Evolutionary conservation across 2,113 vertebrate genomes (phyloP).

Genomic region (Macquaria ambigua): DNA sequence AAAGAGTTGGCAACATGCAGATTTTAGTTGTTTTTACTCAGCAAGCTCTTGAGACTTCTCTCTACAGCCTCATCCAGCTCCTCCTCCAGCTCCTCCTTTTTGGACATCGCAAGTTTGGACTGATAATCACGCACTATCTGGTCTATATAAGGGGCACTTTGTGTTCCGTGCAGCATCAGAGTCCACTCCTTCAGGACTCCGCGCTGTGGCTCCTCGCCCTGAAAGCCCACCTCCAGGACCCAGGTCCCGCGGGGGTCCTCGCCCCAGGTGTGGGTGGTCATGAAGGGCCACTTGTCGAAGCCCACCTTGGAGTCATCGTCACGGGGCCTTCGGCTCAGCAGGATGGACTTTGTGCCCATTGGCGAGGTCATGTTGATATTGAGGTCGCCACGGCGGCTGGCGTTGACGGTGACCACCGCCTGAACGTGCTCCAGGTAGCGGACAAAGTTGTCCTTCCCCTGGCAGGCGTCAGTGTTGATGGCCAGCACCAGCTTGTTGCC

Average conservation of each 20-base stretch:
- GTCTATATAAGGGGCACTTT: slow-evolving; percentile 98
- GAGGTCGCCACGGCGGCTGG: slow-evolving; percentile 93
- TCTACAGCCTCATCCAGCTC: slow-evolving; percentile 98
- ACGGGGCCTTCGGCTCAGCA: slow-evolving; percentile 94
- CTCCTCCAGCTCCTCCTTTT: slow-evolving; percentile 98
- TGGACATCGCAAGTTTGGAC: slow-evolving; percentile 99
- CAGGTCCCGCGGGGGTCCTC: slow-evolving; percentile 97
- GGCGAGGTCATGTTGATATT: slow-evolving; percentile 99
- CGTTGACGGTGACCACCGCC: slow-evolving; percentile 95
- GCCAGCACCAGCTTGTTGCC: slow-evolving; percentile 90
- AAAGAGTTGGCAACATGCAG: slow-evolving; percentile 81
- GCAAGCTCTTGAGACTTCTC: slow-evolving; percentile 95
- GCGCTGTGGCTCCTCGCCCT: slow-evolving; percentile 87
- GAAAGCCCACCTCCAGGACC: slow-evolving; percentile 94
- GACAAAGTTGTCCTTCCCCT: slow-evolving; percentile 97
- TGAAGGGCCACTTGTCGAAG: slow-evolving; percentile 99
- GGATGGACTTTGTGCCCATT: slow-evolving; percentile 97
- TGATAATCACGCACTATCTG: slow-evolving; percentile 98
- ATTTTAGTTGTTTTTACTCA: slow-evolving; percentile 89
- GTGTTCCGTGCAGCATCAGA: slow-evolving; percentile 97
- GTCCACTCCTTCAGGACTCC: slow-evolving; percentile 98
- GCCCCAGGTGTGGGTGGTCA: slow-evolving; percentile 99
- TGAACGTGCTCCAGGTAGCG: slow-evolving; percentile 98
- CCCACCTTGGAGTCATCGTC: slow-evolving; percentile 98
- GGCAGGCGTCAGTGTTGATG: slow-evolving; percentile 91